Evolutionary conservation across 2,888 invertebrate genomes (phyloP).

Genomic region (Sisyra nigra): DNA sequence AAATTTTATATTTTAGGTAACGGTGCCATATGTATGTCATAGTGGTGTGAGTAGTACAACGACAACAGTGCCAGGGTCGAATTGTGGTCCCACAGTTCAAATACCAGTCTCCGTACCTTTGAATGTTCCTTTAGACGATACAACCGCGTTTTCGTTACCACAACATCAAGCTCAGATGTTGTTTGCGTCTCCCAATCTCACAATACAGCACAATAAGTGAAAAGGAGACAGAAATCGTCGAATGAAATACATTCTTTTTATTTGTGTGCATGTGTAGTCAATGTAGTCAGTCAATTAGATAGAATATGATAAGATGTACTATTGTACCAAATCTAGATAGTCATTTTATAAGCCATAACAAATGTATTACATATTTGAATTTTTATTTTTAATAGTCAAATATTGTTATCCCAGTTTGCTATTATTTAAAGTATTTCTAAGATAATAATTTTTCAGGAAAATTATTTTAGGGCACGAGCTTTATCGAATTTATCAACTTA

Average conservation of each 20-base stretch:
- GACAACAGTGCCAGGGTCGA: slow-evolving; percentile 15
- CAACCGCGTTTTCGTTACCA: slow-evolving; percentile 18
- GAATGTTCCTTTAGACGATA: slow-evolving; percentile 13
- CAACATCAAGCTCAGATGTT: slow-evolving; percentile 22
- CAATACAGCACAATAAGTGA: slow-evolving; percentile 5
- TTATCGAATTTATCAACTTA: too few species aligned
- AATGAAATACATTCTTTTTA: slow-evolving; percentile 5
- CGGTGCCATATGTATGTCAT: slow-evolving; percentile 19
- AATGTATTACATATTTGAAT: too few species aligned
- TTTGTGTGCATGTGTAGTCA: too few species aligned
- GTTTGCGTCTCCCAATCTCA: slow-evolving; percentile 15
- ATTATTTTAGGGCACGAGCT: too few species aligned
- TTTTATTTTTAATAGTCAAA: too few species aligned
- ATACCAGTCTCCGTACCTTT: slow-evolving; percentile 15
- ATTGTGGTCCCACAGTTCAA: slow-evolving; percentile 18
- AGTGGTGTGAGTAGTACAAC: slow-evolving; percentile 25
- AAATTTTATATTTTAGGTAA: slow-evolving; percentile 14
- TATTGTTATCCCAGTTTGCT: too few species aligned
- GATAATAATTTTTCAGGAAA: too few species aligned
- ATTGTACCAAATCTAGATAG: too few species aligned
- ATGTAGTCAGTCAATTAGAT: too few species aligned
- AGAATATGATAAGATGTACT: too few species aligned
- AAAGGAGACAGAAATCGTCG: not conserved
- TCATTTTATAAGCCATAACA: too few species aligned
- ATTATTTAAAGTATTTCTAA: too few species aligned